phyloP scores from a whole-genome alignment of 2,888 invertebrate species.

The Cylloceria caligata region DNA sequence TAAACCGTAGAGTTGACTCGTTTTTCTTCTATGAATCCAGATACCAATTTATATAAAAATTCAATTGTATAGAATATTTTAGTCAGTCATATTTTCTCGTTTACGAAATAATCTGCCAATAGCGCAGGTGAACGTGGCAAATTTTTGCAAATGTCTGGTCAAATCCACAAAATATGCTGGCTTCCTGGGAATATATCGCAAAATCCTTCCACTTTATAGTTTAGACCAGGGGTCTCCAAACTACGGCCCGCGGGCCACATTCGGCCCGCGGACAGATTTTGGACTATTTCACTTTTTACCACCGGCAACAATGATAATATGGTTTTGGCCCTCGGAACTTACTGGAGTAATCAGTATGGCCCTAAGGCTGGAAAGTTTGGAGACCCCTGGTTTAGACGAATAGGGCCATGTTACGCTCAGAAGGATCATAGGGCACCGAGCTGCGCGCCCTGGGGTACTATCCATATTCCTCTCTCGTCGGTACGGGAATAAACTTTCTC shows the following conservation, averaged over 20 bases:
- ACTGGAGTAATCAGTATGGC: too few relatives aligned
- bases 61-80: neutral
- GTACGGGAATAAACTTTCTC: conserved; percentile 43
- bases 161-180: neutral
- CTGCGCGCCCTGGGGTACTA: neutral
- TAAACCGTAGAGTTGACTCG: neutral
- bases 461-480: neutral
- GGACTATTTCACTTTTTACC: too few relatives aligned
- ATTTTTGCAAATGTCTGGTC: neutral
- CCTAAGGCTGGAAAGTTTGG: too few relatives aligned
- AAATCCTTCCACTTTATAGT: neutral
- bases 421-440: neutral
- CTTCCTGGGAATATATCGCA: neutral
- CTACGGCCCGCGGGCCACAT: too few relatives aligned
- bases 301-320: too few relatives aligned
- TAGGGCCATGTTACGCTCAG: conserved; percentile 14
- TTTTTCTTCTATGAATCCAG: neutral
- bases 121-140: too few relatives aligned
- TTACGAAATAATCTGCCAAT: neutral
- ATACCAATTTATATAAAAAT: neutral
- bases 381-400: too few relatives aligned
- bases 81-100: neutral
- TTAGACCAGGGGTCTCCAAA: too few relatives aligned
- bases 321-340: too few relatives aligned
- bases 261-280: too few relatives aligned